Conservation (phyloP, 2,888 invertebrate species). For the Abscondita cerata region DNA sequence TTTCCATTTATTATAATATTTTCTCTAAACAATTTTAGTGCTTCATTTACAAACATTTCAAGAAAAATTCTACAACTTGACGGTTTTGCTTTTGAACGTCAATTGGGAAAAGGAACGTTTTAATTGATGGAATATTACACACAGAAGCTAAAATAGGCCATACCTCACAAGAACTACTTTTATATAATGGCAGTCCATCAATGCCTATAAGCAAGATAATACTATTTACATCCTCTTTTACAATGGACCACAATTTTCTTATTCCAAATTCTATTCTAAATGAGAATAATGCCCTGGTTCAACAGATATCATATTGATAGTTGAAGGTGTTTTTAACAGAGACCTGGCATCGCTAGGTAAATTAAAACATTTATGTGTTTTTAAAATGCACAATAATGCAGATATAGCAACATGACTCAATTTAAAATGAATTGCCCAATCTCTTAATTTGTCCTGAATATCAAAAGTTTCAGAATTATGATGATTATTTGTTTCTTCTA, state of each 20-base stretch:
- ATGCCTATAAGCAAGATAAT: too few species aligned
- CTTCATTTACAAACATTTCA: slow-evolving; percentile 12
- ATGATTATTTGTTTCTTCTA: neutral
- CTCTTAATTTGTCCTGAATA: neutral
- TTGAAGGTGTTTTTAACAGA: neutral
- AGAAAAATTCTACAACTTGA: slow-evolving; percentile 8
- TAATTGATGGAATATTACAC: slow-evolving; percentile 12
- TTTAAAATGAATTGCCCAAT: neutral
- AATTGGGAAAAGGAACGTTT: slow-evolving; percentile 11
- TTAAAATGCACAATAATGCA: neutral
- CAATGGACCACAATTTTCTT: neutral
- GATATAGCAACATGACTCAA: neutral
- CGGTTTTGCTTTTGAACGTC: slow-evolving; percentile 15
- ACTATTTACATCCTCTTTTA: neutral
- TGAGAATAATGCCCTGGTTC: slow-evolving; percentile 6
- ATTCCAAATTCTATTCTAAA: neutral
- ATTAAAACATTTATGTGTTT: neutral
- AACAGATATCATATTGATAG: neutral
- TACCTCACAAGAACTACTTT: slow-evolving; percentile 1
- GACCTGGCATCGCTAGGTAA: neutral
- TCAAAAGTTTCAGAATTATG: neutral
- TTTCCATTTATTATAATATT: slow-evolving; percentile 14
- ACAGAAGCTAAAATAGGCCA: slow-evolving; percentile 14
- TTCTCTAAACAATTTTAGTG: neutral
- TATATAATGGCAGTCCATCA: too few species aligned